Conservation (phyloP, 2,797 vertebrate genomes). For the Darevskia nairensis region DNA sequence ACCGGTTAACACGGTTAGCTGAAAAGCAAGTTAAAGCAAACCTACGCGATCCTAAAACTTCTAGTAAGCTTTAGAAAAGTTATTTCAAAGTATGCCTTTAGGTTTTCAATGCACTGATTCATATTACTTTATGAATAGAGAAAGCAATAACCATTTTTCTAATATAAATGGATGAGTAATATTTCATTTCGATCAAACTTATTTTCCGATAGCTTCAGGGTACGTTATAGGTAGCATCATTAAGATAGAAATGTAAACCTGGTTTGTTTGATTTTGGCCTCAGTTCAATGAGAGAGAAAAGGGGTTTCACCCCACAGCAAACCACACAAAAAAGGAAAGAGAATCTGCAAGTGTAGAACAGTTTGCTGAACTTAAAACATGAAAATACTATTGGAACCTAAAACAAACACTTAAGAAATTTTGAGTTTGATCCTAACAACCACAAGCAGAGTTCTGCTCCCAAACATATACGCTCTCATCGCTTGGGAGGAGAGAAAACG, state of each 20-base stretch:
- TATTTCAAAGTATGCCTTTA: not conserved
- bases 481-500: not conserved
- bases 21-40: not conserved
- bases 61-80: not conserved
- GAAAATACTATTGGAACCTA: not conserved
- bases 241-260: no score
- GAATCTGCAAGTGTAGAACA: not conserved
- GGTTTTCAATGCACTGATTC: not conserved
- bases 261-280: no score
- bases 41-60: not conserved
- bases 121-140: not conserved
- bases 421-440: not conserved
- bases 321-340: no score
- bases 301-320: no score
- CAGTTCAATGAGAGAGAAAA: no score
- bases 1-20: constrained; percentile 11
- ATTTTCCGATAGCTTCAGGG: not conserved
- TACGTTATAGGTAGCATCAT: not conserved
- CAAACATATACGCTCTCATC: not conserved
- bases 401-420: not conserved
- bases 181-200: not conserved
- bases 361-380: not conserved
- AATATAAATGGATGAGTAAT: not conserved
- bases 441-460: not conserved
- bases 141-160: not conserved